Evolutionary conservation across 2,888 invertebrate species (phyloP), one percentile per base, ranked within the genome.

Genomic region (Drosophila gaucha): DNA sequence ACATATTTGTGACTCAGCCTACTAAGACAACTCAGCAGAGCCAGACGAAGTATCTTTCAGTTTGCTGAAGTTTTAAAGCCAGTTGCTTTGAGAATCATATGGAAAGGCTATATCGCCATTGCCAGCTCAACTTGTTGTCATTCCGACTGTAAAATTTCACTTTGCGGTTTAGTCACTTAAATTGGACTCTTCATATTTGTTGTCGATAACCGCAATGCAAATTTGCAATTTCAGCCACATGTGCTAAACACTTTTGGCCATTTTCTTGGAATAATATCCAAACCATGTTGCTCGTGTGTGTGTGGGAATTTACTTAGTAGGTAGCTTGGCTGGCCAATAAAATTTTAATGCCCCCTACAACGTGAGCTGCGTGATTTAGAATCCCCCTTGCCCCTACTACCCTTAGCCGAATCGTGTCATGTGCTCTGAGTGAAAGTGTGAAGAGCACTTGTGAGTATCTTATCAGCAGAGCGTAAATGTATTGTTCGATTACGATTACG

Each of bases 171-270:
- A 89, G 87, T 89, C 88, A 89, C 89, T 89, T 82, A 80, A 88
- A 89, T 89, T 89, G 80, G 88, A 89, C 86, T 86, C 77, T 87
- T 89, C 89, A 80, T 88, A 86, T 85, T 78, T 74, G 72, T 73
- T 54, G 56, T 46, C 68, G 57, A 65, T 71, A 74, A 70, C 67
- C 63, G 66, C 75, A 78, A 67, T 79, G 72, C 63, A 83, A 80
- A 86, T 80, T 83, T 58, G 76, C 80, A 66, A 67, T 65, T 65
- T 54, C 63, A 47, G 56, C 73, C 80, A 83, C 78, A 84, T 79
- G 80, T 83, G 86, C 60, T 46, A 58, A 66, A 57, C 56, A 65
- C 68, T 51, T 80, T 57, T 26, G 56, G 44, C 59, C 41, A 41
- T 54, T 58, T 72, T 44, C 41, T 64, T 60, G 10, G 31, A n/a